These are phyloP conservation scores for Galemys pyrenaicus DNA, from an alignment of 2,113 vertebrate genomes.

Conservation along the genomic window DNA sequence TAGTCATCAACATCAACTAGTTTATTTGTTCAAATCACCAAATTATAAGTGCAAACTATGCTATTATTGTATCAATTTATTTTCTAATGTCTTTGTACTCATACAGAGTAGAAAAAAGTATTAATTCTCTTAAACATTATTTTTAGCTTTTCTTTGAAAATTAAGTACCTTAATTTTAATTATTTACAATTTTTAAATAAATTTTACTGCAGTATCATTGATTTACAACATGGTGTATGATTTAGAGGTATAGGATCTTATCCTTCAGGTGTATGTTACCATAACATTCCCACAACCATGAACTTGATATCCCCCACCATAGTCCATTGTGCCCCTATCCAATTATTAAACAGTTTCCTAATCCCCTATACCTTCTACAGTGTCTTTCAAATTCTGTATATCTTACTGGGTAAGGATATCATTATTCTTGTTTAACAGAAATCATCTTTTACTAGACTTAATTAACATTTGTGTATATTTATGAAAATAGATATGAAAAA, in stretches of 20 bases:
- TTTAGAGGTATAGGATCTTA: no score
- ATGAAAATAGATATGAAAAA: constrained; percentile 6
- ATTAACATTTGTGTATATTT: background rate
- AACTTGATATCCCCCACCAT: no score
- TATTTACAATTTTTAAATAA: no score
- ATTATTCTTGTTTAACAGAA: background rate
- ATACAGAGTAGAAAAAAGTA: background rate
- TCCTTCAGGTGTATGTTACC: no score
- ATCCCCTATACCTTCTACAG: background rate
- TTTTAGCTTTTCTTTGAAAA: no score
- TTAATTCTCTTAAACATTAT: background rate
- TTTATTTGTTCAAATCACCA: background rate
- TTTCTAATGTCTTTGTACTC: background rate
- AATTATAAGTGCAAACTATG: background rate
- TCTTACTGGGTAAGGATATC: background rate
- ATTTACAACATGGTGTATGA: no score
- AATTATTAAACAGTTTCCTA: background rate
- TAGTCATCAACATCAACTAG: background rate
- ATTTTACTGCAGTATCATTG: no score
- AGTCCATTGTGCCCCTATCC: no score
- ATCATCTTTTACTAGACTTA: background rate
- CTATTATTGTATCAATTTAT: background rate
- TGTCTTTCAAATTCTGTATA: background rate
- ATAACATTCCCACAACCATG: no score
- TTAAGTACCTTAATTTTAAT: no score